Evolutionary conservation across 2,888 invertebrate genomes (phyloP), one percentile per base, ranked within the genome.

Genomic region (Pycnomerus fuliginosus): DNA sequence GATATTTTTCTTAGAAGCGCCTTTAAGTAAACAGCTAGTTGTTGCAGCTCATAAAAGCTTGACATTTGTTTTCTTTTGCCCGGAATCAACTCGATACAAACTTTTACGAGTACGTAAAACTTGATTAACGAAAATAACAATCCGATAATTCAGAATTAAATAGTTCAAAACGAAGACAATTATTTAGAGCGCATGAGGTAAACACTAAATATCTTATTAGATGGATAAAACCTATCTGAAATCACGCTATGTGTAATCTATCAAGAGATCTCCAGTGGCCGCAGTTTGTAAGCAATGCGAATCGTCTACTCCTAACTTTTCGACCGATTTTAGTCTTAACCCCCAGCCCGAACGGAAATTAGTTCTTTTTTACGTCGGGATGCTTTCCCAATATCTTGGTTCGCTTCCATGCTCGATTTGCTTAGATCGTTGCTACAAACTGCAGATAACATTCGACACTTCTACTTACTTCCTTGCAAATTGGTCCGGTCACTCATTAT

Each of bases 331-430:
- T 64, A 63, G 64, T 63, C 58, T 60, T 60, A 61, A 58, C 63
- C 61, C 61, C 58, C 58, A 63, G 60, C 61, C 63, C 61, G 55
- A 64, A 61, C 67, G 67, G 68, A 69, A 68, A 69, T 69, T 68
- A 69, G 67, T 65, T 69, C 62, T 64, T 68, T 68, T 67, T 67
- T 67, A 65, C 64, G 63, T 63, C 59, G 61, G 56, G 64, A 61
- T 64, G 65, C 60, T 66, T 64, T 62, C 61, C 61, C 62, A 63
- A 65, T 66, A 66, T 64, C 64, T 62, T 58, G 58, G 61, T 60
- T 62, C 59, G 55, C 60, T 56, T 62, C 61, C 60, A 64, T 63
- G 64, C 61, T 64, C 63, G 63, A 66, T 65, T 67, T 67, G 62
- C 61, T 63, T 58, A 60, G 58, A 64, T 64, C 58, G 58, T 58